Evolutionary conservation across 1,140 invertebrate species (phyloP), one percentile per base, ranked within the genome.

Genomic region (Drosophila prosaltans): DNA sequence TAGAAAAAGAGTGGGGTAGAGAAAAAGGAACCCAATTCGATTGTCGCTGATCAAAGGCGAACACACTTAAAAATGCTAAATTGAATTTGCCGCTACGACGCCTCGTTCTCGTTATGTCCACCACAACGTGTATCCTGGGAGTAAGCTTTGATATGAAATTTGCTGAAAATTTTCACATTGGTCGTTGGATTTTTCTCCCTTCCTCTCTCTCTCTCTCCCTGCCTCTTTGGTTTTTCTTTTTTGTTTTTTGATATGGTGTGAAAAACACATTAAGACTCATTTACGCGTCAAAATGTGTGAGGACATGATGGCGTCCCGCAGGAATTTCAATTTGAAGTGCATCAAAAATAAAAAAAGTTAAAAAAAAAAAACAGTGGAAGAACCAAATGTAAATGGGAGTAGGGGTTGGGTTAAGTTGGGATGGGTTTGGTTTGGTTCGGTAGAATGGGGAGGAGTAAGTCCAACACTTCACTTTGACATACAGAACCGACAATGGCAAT

Each of bases 1-100:
- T 54, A 39, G n/a, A 6, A 45, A 65, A 78, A 68, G 71, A 66
- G 85, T 30, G 28, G 28, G 64, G 72, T 65, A 32, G 39, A n/a
- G 62, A 64, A 77, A 67, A 67, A 67, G 84, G 45, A 84, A 10
- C 2, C 45, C 45, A 91, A 91, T 91, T 91, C 90, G 86, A 91
- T 91, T 91, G 90, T 91, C 81, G 80, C 80, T 91, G 85, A 83
- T 90, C 86, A 90, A 91, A 91, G 86, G 90, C 76, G 83, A 84
- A 90, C 90, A 90, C 90, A 91, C 90, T 91, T 91, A 90, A 91
- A 91, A 91, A 91, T 90, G 82, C 90, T 91, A 91, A 91, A 91
- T 91, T 91, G 74, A 91, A 91, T 91, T 91, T 91, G 90, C 84
- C 81, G 90, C 82, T 82, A 86, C 86, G 89, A 80, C 74, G 74